Evolutionary conservation across 2,888 invertebrate species (phyloP), one percentile per base, ranked within the genome.

Genomic region (Nymphalis c-album): DNA sequence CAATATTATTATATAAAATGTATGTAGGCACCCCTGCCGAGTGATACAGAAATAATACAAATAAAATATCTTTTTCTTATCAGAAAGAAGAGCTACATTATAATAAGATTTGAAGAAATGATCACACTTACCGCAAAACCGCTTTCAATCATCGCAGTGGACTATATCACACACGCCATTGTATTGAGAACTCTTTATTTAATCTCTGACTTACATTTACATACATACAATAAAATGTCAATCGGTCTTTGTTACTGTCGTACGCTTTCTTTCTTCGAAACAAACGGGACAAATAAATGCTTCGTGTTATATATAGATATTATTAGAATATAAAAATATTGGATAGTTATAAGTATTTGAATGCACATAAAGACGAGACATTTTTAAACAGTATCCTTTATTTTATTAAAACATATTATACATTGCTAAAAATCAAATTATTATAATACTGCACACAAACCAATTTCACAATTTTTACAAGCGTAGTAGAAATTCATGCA

Each of bases 151-250:
- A 18, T n/a, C 8, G n/a, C 13, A 35, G 57, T 57, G 57, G n/a
- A 18, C 7, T 13, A 7, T 13, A 18, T 18, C 57, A n/a, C 40
- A 40, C n/a, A 1, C 1, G 3, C 35, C 26, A 57, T 57, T 57
- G 57, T 57, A 40, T 40, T 10, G 26, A 18, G 35, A 57, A 6
- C 18, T 13, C 31, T 35, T 40, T 40, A 40, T 55, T 55, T 55
- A 31, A 17, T 31, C n/a, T 55, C n/a, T 18, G 35, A 10, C 40
- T n/a, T 16, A 60, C 45, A 64, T 64, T 64, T 50, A 50, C 64
- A 64, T 59, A 64, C 64, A 55, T 22, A 22, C 22, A 57, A 57
- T 40, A 51, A 64, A 59, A 64, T 64, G 64, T 64, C 64, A 64
- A 18, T 51, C 45, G 51, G 40, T 60, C 45, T 18, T 63, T 8